Conservation (phyloP, 2,888 invertebrate genomes). For the Fissipunctia ypsillon region DNA sequence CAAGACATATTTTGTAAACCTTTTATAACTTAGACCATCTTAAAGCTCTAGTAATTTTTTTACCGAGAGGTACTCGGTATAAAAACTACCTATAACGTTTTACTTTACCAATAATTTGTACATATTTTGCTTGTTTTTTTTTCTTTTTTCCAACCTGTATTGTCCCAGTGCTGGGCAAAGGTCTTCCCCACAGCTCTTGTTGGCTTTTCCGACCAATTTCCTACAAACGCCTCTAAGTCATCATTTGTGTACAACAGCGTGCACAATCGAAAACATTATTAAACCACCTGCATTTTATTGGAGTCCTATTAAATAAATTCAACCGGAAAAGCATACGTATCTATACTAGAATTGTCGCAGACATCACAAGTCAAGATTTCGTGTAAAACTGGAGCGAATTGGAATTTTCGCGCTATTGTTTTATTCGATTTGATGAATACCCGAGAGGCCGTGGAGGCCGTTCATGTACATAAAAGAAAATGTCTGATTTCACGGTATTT, state of each 20-base stretch:
- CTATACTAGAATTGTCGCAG: not conserved
- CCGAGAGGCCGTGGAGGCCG: too few relatives aligned
- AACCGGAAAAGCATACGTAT: not conserved
- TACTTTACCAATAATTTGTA: not conserved
- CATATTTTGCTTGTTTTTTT: too few relatives aligned
- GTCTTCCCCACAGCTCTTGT: too few relatives aligned
- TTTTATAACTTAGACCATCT: not conserved
- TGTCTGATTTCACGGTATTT: conserved; percentile 6
- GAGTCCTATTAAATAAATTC: too few relatives aligned
- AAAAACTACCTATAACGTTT: not conserved
- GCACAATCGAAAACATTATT: not conserved
- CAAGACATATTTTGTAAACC: not conserved
- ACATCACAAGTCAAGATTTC: not conserved
- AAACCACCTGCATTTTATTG: not conserved
- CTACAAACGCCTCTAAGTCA: too few relatives aligned
- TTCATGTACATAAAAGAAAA: conserved; percentile 5
- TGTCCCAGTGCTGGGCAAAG: too few relatives aligned
- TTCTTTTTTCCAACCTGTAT: too few relatives aligned
- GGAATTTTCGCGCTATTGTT: not conserved
- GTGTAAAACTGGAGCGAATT: conserved; percentile 13
- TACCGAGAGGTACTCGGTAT: too few relatives aligned
- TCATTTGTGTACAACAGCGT: not conserved
- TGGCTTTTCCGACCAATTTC: too few relatives aligned
- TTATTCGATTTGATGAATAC: conserved; percentile 1
- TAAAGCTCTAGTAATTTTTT: too few relatives aligned